phyloP scores from a whole-genome alignment of 2,797 vertebrate genomes.

The Eulemur coronatus region DNA sequence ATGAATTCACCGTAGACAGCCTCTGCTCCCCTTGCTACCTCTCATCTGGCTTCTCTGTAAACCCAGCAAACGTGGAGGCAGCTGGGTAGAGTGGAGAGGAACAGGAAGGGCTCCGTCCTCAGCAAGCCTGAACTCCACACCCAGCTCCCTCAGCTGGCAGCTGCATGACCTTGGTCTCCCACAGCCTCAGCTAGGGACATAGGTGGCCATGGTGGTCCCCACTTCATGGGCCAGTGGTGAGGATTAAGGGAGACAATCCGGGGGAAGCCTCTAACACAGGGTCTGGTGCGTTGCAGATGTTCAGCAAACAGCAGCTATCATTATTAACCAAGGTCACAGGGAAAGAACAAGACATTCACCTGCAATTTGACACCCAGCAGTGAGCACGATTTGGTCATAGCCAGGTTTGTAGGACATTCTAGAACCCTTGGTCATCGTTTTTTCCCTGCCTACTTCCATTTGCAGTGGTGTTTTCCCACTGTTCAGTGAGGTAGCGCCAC shows the following conservation, averaged over 20 bases:
- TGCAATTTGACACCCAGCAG: not conserved
- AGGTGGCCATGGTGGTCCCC: not conserved
- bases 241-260: not conserved
- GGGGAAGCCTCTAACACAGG: not conserved
- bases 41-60: not conserved
- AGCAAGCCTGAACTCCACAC: not conserved
- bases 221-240: accelerated
- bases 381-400: not conserved
- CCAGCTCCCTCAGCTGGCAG: not conserved
- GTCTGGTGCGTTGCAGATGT: not conserved
- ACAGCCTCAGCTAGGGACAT: not conserved
- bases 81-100: not conserved
- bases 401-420: not conserved
- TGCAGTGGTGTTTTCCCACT: not conserved
- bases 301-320: not conserved
- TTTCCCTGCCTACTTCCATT: not conserved
- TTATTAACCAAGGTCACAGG: not conserved
- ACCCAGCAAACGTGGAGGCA: not conserved
- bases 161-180: not conserved
- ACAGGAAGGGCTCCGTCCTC: not conserved
- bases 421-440: not conserved
- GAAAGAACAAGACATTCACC: not conserved
- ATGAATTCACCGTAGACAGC: not conserved
- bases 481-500: not conserved
- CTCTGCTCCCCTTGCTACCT: not conserved